Base-by-base conservation (phyloP, 2,113 vertebrate species). In the Phocoena phocoena region DNA sequence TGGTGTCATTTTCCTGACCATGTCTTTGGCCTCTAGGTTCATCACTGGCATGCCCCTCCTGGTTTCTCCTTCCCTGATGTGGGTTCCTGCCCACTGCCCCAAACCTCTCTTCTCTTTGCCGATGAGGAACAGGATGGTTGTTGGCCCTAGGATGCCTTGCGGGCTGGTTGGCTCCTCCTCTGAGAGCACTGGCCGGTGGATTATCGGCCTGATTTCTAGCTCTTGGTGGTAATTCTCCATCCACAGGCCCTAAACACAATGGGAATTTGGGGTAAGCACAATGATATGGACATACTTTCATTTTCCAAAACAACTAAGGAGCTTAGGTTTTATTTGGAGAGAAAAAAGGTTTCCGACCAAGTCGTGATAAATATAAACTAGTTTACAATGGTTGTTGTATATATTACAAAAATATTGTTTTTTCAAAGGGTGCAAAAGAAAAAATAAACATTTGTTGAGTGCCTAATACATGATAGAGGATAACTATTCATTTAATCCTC, bases 81-180 rank as follows among this genome's bases (percentile, higher is more conserved):
- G 98, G 95, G 90, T 96, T 93, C 73, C 77, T 68, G 77, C 31
- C 74, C 81, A 90, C 93, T 38, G 90, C 83, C 58, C 26, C 36
- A 91, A 76, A 94, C 67, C 96, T 89, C 33, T 98, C 95, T 62
- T 98, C 84, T 96, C 98, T 98, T 97, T 96, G 97, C 28, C 74
- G 47, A 41, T 12, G 62, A 79, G 25, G 90, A 95, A 28, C 5
- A 93, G 85, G 44, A 21, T 62, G 60, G 92, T 79, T 93, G 70
- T 33, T 94, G 26, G 73, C 87, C 73, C 97, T 96, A 4, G 88
- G 65, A 6, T 79, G 83, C 90, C 96, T 88, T 87, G n/a, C 60
- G 8, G 80, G 89, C 36, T 86, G 79, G 93, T 31, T 53, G 88
- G 47, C 55, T 96, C 93, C 95, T 80, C 86, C 92, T 96, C 93